Percentiles rank a stretch among this genome's conserved stretches.
These are phyloP conservation scores for Menidia menidia DNA, from an alignment of 2,797 vertebrate genomes.

Conservation along the genomic window DNA sequence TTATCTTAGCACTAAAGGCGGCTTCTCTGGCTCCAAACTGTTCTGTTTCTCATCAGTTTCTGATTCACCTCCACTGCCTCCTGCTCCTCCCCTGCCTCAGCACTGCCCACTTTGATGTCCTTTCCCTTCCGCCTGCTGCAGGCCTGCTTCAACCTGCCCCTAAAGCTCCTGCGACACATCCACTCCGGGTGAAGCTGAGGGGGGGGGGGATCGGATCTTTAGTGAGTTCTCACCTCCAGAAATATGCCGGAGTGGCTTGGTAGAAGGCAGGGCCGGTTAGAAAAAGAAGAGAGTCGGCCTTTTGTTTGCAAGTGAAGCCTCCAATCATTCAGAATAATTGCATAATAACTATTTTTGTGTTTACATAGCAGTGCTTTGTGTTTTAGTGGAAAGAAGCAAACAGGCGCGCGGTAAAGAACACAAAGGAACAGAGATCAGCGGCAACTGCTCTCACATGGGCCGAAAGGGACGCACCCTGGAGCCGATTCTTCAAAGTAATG, in stretches of 20 bases:
- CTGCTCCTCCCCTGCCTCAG: background rate
- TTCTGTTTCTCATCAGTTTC: background rate
- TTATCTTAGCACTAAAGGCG: slow-evolving; percentile 4
- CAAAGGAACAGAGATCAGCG: background rate
- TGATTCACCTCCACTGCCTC: background rate
- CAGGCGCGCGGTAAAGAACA: background rate
- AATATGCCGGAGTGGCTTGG: background rate
- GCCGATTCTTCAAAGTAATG: background rate
- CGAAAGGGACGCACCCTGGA: background rate
- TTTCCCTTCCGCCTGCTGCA: background rate
- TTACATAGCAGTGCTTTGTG: background rate
- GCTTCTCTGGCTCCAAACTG: background rate
- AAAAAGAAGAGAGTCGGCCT: background rate
- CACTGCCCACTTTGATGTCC: background rate
- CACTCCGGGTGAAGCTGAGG: background rate
- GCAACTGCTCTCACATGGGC: background rate
- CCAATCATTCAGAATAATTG: background rate
- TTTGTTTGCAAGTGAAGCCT: background rate
- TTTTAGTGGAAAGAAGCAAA: background rate
- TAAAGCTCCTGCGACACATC: background rate
- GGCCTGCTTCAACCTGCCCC: background rate
- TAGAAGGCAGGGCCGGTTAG: background rate
- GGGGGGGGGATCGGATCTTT: too few relatives aligned
- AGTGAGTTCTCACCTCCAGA: background rate
- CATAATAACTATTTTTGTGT: background rate